Conservation (phyloP, 92 coral and sea anemone genomes). For the Siderastrea siderea region DNA sequence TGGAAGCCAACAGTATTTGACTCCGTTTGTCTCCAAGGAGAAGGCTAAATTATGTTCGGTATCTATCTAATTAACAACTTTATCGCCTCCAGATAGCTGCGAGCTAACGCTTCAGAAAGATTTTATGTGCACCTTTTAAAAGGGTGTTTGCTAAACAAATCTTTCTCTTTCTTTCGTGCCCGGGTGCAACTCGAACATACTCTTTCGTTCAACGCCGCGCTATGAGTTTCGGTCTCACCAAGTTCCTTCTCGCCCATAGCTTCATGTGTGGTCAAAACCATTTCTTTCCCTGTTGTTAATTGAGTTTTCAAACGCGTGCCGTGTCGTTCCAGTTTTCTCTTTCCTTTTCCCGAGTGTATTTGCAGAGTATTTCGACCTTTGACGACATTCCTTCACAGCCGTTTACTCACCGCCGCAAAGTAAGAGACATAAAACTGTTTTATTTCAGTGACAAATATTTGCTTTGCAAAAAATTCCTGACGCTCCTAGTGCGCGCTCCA, state of each 20-base stretch:
- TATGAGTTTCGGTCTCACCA: neutral
- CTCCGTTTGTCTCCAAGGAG: slow-evolving; percentile 50
- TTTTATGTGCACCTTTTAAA: slow-evolving; percentile 6
- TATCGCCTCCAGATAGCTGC: slow-evolving; percentile 26
- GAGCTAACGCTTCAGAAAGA: slow-evolving; percentile 1
- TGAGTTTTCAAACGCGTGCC: neutral
- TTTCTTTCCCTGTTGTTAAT: neutral
- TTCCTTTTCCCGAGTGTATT: neutral
- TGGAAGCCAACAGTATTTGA: slow-evolving; percentile 3
- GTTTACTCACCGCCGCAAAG: slow-evolving; percentile 38
- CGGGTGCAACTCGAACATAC: neutral
- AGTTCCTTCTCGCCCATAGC: neutral
- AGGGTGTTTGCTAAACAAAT: slow-evolving; percentile 42
- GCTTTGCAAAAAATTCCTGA: slow-evolving; percentile 55
- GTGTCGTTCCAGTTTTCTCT: neutral
- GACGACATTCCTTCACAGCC: slow-evolving; percentile 47
- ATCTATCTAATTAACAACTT: slow-evolving; percentile 39
- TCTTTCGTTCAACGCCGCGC: neutral
- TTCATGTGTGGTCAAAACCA: slow-evolving; percentile 1
- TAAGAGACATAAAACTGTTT: slow-evolving; percentile 50
- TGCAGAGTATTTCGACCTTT: slow-evolving; percentile 25
- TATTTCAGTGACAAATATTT: slow-evolving; percentile 48
- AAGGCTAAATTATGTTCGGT: slow-evolving; percentile 32
- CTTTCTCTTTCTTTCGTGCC: slow-evolving; percentile 6
- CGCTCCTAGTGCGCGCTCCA: slow-evolving; percentile 31